phyloP scores from a whole-genome alignment of 2,797 vertebrate species.

The Vespertilio murinus region DNA sequence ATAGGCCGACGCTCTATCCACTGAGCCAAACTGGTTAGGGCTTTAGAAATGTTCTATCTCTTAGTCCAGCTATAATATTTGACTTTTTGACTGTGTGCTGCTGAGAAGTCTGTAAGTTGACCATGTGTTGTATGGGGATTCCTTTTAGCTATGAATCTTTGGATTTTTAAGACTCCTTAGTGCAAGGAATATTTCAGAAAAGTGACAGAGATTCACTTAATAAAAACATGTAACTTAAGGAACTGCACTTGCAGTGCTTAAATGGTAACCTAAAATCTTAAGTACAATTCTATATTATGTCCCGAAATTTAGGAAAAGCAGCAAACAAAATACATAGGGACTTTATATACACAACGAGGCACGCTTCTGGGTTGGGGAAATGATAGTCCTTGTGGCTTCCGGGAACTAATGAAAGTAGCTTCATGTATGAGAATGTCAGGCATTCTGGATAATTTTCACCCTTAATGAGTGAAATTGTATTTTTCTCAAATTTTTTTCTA shows the following conservation, averaged over 20 bases:
- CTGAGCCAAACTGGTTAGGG: no score
- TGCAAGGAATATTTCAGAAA: constrained; percentile 44
- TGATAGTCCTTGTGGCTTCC: background rate
- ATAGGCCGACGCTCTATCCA: no score
- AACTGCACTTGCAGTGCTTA: background rate
- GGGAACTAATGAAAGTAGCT: background rate
- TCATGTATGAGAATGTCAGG: background rate
- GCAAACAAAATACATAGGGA: background rate
- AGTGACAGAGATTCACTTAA: constrained; percentile 7
- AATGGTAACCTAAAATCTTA: constrained; percentile 23
- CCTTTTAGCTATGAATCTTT: constrained; percentile 30
- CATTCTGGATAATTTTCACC: background rate
- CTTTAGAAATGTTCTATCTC: constrained; percentile 4
- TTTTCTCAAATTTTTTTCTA: constrained; percentile 26
- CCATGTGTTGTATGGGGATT: background rate
- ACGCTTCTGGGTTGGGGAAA: constrained; percentile 15
- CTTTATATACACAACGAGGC: background rate
- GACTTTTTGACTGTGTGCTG: background rate
- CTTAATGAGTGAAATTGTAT: constrained; percentile 20
- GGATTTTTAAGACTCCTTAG: constrained; percentile 30
- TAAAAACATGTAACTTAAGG: constrained; percentile 29
- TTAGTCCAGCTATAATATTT: background rate
- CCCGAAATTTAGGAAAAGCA: constrained; percentile 26
- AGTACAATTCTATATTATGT: background rate
- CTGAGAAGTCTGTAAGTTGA: background rate